phyloP scores from a whole-genome alignment of 2,113 vertebrate species.

The Tragelaphus strepsiceros region DNA sequence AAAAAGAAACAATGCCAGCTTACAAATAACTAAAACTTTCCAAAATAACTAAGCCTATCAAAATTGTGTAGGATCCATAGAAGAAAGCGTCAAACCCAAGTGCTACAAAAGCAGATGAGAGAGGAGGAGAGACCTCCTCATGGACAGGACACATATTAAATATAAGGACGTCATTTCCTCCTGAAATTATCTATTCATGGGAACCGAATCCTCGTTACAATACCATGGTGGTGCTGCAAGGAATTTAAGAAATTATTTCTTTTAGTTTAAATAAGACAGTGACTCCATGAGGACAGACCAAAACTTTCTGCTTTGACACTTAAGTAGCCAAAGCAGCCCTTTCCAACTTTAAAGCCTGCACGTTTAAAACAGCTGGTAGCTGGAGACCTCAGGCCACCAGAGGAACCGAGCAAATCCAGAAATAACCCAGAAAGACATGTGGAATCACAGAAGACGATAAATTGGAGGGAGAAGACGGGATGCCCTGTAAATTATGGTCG shows the following conservation, averaged over 20 bases:
- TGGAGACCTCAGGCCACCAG: accelerated
- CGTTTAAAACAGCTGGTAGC: accelerated
- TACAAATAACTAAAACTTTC: neutral
- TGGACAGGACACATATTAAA: accelerated
- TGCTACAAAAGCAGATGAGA: accelerated
- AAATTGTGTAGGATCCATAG: accelerated
- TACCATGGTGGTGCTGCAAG: accelerated
- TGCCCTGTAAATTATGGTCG: accelerated
- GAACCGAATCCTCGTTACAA: accelerated
- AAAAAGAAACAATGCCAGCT: neutral
- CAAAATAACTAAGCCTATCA: accelerated
- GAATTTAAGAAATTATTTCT: too few species aligned
- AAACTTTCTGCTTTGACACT: accelerated
- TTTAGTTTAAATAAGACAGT: neutral
- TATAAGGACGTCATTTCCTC: neutral
- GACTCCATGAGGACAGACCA: accelerated
- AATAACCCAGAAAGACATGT: accelerated
- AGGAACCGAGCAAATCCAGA: accelerated
- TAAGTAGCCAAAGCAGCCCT: accelerated
- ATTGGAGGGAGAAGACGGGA: accelerated
- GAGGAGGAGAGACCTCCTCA: accelerated
- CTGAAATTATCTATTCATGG: accelerated
- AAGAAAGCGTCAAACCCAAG: accelerated
- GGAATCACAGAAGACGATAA: accelerated
- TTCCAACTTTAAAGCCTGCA: accelerated